Conservation (phyloP, 1,140 invertebrate species). For the Bombus waltoni region DNA sequence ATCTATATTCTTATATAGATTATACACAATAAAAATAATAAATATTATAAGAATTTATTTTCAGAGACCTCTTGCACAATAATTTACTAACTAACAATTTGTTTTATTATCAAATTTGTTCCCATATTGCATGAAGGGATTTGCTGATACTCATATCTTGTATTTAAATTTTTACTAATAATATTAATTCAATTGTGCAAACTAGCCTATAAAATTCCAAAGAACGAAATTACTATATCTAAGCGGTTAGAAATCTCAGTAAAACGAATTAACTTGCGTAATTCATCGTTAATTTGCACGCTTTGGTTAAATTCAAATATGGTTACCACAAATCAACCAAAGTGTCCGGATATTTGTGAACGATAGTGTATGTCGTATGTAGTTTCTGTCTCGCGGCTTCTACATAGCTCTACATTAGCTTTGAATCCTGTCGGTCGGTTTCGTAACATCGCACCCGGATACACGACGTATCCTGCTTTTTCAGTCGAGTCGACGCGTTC, state of each 20-base stretch:
- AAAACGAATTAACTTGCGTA: no score
- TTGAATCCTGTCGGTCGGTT: slow-evolving; percentile 35
- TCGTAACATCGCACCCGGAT: slow-evolving; percentile 45
- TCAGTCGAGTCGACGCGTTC: slow-evolving; percentile 25
- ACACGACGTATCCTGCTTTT: slow-evolving; percentile 46
- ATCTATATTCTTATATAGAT: no score
- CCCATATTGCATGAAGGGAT: no score
- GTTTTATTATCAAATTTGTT: no score
- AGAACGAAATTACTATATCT: not conserved
- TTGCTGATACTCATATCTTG: no score
- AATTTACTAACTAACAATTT: no score
- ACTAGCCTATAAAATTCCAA: not conserved
- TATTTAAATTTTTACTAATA: no score
- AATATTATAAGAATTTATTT: no score
- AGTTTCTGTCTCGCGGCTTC: slow-evolving; percentile 14
- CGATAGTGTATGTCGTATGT: not conserved
- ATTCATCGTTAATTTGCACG: not conserved
- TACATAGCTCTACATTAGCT: slow-evolving; percentile 9
- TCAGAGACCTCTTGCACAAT: no score
- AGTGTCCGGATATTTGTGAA: not conserved
- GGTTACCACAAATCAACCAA: not conserved
- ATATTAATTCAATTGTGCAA: no score
- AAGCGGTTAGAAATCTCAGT: no score
- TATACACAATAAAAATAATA: no score
- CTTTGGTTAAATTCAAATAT: not conserved